These are phyloP conservation scores for Xyrichtys novacula DNA, from an alignment of 2,797 vertebrate species.

Conservation along the genomic window DNA sequence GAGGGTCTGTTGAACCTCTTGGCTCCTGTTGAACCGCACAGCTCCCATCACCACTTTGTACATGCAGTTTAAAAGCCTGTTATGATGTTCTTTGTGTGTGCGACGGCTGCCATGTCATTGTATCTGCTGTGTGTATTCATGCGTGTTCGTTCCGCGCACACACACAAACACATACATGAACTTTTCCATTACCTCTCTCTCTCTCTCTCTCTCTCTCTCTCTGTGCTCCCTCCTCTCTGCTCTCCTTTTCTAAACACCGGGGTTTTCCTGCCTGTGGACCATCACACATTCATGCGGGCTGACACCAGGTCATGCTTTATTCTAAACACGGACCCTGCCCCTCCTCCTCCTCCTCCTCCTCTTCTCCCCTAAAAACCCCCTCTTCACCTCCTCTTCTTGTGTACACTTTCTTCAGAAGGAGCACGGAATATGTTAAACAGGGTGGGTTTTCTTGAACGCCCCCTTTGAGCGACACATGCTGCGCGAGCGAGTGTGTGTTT, in stretches of 20 bases:
- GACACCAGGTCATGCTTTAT: slow-evolving; percentile 66
- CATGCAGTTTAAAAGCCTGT: slow-evolving; percentile 34
- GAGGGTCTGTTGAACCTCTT: neutral
- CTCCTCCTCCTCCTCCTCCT: neutral
- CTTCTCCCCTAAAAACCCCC: neutral
- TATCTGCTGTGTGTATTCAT: slow-evolving; percentile 40
- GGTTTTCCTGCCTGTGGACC: slow-evolving; percentile 57
- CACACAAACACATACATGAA: slow-evolving; percentile 24
- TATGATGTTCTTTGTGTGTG: slow-evolving; percentile 56
- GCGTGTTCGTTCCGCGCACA: slow-evolving; percentile 33
- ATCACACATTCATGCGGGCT: slow-evolving; percentile 62
- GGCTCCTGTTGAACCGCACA: neutral
- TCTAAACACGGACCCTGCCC: slow-evolving; percentile 43
- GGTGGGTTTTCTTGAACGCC: neutral
- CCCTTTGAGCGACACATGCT: slow-evolving; percentile 1
- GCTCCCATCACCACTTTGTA: slow-evolving; percentile 39
- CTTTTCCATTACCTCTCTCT: slow-evolving; percentile 32
- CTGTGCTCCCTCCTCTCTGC: slow-evolving; percentile 19
- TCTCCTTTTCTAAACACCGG: slow-evolving; percentile 1
- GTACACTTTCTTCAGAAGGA: slow-evolving; percentile 15
- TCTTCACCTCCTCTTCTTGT: slow-evolving; percentile 9
- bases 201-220: slow-evolving; percentile 25
- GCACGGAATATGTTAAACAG: slow-evolving; percentile 18
- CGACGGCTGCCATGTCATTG: slow-evolving; percentile 49
- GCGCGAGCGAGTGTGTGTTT: slow-evolving; percentile 20